A percentile compares a stretch with the other conserved stretches of the same genome.
These are phyloP conservation scores for Poeciliopsis infans DNA, from an alignment of 2,797 vertebrate species.

Conservation along the genomic window DNA sequence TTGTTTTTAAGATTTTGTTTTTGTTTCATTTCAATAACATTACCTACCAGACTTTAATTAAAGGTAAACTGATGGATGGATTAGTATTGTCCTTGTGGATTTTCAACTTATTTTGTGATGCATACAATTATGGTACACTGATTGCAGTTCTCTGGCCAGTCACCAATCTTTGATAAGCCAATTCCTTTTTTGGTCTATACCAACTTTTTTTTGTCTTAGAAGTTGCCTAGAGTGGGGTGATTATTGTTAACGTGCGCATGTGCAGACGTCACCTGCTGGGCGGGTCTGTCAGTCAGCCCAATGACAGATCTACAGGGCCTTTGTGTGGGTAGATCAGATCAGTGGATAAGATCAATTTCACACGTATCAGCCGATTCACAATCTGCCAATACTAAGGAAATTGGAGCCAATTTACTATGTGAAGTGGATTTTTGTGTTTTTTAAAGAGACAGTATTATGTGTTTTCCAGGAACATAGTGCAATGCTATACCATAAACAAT, in stretches of 20 bases:
- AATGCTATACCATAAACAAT: too few relatives aligned
- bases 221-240: too few relatives aligned
- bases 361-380: background rate
- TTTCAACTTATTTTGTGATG: background rate
- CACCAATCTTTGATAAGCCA: background rate
- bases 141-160: background rate
- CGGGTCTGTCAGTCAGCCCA: background rate
- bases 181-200: background rate
- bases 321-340: background rate
- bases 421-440: background rate
- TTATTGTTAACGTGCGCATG: background rate
- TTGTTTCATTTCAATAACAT: background rate
- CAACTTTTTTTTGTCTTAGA: too few relatives aligned
- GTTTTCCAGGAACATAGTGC: too few relatives aligned
- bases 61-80: background rate
- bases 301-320: background rate
- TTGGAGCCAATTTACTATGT: background rate
- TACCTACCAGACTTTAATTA: background rate
- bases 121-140: background rate
- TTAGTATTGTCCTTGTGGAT: background rate
- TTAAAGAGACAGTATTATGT: background rate
- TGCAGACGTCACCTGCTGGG: background rate
- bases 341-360: background rate
- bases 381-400: background rate
- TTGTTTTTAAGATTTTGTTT: background rate